Percentiles rank a stretch among this genome's conserved stretches.
These are phyloP conservation scores for Apamea epomidion DNA, from an alignment of 2,888 invertebrate genomes.

Conservation along the genomic window DNA sequence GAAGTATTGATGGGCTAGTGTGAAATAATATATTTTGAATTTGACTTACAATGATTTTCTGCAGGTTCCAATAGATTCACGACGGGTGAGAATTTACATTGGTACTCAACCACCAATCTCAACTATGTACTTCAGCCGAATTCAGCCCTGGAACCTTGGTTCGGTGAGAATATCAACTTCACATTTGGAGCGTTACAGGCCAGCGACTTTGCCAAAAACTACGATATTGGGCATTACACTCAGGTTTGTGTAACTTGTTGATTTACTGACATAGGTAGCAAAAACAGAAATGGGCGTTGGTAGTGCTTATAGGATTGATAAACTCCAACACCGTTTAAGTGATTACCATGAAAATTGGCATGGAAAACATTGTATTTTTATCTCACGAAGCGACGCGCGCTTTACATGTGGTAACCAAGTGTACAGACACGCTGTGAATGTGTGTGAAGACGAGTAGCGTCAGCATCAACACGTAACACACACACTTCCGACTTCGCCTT, in stretches of 20 bases:
- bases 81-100: conserved; percentile 83
- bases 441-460: too few relatives aligned
- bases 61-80: conserved; percentile 79
- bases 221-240: conserved; percentile 83
- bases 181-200: conserved; percentile 70
- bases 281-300: neutral
- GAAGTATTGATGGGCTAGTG: too few relatives aligned
- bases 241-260: conserved; percentile 75
- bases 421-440: too few relatives aligned
- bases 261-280: neutral
- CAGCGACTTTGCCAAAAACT: conserved; percentile 70
- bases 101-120: conserved; percentile 71
- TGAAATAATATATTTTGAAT: neutral
- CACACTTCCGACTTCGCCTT: too few relatives aligned
- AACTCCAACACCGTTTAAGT: neutral
- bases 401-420: too few relatives aligned
- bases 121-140: conserved; percentile 71
- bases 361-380: neutral
- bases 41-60: conserved; percentile 16
- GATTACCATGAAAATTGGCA: neutral
- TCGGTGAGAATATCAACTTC: conserved; percentile 79
- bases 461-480: too few relatives aligned
- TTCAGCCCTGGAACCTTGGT: conserved; percentile 76
- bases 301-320: neutral
- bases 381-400: too few relatives aligned